phyloP scores from a whole-genome alignment of 2,888 invertebrate genomes.

The Brachypalpus laphriformis region DNA sequence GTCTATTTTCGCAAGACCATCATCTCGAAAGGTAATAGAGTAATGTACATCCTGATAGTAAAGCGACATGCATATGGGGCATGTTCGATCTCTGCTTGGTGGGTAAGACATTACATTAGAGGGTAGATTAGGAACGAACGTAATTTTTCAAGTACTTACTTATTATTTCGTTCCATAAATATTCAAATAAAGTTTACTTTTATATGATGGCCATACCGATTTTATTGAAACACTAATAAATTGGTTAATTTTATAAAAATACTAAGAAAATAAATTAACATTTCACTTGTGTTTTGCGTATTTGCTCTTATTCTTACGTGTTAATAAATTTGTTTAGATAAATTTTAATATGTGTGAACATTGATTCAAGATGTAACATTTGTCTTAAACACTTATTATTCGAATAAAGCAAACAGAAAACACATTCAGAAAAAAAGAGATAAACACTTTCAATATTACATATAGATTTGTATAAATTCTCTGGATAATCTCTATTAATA shows the following conservation, averaged over 20 bases:
- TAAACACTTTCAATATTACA: constrained; percentile 32
- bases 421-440: constrained; percentile 10
- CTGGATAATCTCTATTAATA: constrained; percentile 74
- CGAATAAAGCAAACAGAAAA: constrained; percentile 17
- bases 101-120: no score
- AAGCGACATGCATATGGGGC: no score
- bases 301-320: not conserved
- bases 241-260: constrained; percentile 53
- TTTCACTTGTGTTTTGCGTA: constrained; percentile 18
- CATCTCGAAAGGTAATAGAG: no score
- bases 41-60: no score
- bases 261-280: constrained; percentile 62
- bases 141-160: no score
- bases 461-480: constrained; percentile 56
- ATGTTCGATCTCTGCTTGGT: no score
- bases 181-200: constrained; percentile 5
- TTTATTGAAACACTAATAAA: constrained; percentile 62
- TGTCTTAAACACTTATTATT: not conserved
- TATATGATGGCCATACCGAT: constrained; percentile 65
- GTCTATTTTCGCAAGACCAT: no score
- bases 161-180: no score
- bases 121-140: no score
- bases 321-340: not conserved
- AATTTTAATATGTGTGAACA: not conserved
- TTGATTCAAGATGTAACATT: not conserved